Evolutionary conservation across 2,797 vertebrate species (phyloP).

Genomic region (Antrozous pallidus): DNA sequence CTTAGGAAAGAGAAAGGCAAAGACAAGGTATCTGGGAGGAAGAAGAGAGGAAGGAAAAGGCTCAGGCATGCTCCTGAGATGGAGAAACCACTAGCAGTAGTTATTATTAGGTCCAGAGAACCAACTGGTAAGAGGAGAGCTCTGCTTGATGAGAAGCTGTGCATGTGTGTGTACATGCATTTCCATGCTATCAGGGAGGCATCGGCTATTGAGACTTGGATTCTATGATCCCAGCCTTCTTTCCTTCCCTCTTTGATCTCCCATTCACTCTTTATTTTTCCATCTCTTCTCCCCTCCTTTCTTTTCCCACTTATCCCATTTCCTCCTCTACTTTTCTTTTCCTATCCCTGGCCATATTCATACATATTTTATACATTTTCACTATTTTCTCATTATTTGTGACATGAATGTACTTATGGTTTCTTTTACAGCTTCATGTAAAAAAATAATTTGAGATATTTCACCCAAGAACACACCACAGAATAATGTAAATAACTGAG

Average conservation of each 20-base stretch:
- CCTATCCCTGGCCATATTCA: neutral
- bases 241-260: neutral
- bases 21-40: neutral
- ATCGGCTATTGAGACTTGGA: neutral
- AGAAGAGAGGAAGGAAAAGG: neutral
- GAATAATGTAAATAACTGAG: neutral
- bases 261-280: neutral
- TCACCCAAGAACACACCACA: neutral
- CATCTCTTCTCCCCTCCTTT: neutral
- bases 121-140: neutral
- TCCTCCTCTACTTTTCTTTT: neutral
- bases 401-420: constrained; percentile 11
- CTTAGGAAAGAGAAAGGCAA: neutral
- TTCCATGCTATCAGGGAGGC: neutral
- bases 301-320: neutral
- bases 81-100: neutral
- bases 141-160: neutral
- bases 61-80: neutral
- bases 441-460: constrained; percentile 27
- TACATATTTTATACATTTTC: neutral
- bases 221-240: neutral
- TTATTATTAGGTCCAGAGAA: constrained; percentile 12
- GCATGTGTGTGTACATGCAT: accelerated
- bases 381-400: constrained; percentile 41
- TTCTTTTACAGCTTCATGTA: neutral